Percentiles rank a stretch among this genome's conserved stretches.
These are phyloP conservation scores for Xiphorhynchus erythropygius DNA, from an alignment of 2,797 vertebrate genomes.

Conservation along the genomic window DNA sequence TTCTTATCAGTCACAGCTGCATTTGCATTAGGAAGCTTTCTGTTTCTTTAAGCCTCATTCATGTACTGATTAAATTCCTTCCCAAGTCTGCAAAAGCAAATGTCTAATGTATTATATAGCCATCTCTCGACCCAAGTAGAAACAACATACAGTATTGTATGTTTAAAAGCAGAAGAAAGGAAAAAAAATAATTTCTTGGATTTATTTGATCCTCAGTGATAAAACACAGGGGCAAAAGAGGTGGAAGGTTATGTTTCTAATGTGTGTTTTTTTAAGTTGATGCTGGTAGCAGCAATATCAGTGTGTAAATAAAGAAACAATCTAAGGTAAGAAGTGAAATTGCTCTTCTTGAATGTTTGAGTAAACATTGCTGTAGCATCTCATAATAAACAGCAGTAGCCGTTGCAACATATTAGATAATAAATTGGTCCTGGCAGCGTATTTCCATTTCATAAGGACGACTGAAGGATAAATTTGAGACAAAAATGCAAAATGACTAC, in stretches of 20 bases:
- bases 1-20: slow-evolving; percentile 69
- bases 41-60: slow-evolving; percentile 60
- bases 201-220: neutral
- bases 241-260: neutral
- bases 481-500: neutral
- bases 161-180: slow-evolving; percentile 15
- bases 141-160: slow-evolving; percentile 13
- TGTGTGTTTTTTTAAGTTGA: neutral
- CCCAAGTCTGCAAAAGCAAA: slow-evolving; percentile 43
- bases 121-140: slow-evolving; percentile 11
- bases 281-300: neutral
- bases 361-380: neutral
- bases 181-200: neutral
- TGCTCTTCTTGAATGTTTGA: neutral
- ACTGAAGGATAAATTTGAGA: slow-evolving; percentile 9
- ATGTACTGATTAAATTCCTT: slow-evolving; percentile 58
- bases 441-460: neutral
- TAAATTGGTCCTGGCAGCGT: slow-evolving; percentile 13
- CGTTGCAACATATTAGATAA: neutral
- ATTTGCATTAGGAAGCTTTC: slow-evolving; percentile 64
- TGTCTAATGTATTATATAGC: slow-evolving; percentile 52
- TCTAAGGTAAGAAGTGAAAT: neutral
- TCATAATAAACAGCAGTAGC: neutral
- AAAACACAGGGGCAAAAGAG: neutral
- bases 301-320: neutral